Evolutionary conservation across 2,113 vertebrate species (phyloP).

Genomic region (Myotis yumanensis): DNA sequence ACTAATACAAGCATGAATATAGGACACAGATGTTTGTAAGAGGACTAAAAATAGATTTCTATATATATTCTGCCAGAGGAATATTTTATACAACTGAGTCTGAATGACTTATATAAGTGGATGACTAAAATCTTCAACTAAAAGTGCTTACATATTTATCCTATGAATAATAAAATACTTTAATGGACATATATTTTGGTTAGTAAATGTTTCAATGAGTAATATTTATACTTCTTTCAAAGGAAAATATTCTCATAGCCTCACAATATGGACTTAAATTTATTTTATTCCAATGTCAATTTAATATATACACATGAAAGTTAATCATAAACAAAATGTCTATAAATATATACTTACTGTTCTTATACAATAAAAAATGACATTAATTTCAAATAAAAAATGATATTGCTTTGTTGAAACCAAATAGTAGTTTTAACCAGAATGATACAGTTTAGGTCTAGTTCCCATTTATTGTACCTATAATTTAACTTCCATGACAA

Average conservation of each 20-base stretch:
- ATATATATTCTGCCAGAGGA: not conserved
- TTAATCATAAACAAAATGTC: constrained; percentile 35
- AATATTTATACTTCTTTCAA: not conserved
- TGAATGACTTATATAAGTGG: constrained; percentile 10
- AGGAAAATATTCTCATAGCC: not conserved
- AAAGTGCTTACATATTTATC: not conserved
- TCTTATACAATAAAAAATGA: constrained; percentile 24
- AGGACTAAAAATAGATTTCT: not conserved
- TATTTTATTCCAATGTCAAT: constrained; percentile 30
- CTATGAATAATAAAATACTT: constrained; percentile 28
- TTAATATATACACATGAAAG: constrained; percentile 2
- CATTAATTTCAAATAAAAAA: constrained; percentile 33
- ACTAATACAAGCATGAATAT: not conserved
- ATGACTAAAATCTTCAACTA: constrained; percentile 6
- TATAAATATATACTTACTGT: not conserved
- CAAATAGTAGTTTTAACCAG: not conserved
- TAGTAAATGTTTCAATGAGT: not conserved
- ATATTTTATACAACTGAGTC: constrained; percentile 10
- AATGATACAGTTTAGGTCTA: not conserved
- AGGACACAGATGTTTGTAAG: not conserved
- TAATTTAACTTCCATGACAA: constrained; percentile 26
- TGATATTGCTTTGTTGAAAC: not conserved
- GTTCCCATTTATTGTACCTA: not conserved
- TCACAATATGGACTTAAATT: constrained; percentile 15
- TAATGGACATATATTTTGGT: not conserved